Conservation (phyloP, 2,797 vertebrate genomes). For the Bovichtus variegatus region DNA sequence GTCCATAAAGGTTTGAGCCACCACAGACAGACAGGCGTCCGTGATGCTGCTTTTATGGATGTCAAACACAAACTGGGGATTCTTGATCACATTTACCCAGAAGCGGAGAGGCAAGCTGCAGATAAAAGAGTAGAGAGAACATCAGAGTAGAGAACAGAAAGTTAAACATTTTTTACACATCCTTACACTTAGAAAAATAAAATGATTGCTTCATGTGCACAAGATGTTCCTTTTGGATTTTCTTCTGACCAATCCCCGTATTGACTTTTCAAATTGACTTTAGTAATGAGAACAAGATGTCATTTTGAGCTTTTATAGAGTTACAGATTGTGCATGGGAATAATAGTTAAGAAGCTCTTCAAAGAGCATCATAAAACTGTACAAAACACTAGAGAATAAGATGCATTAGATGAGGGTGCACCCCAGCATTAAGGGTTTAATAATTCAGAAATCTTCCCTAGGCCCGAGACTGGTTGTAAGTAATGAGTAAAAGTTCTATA, state of each 20-base stretch:
- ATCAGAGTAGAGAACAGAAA: background rate
- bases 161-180: background rate
- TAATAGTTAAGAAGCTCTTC: background rate
- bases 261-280: slow-evolving; percentile 12
- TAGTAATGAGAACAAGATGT: background rate
- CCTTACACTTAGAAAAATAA: background rate
- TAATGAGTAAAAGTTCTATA: background rate
- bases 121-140: background rate
- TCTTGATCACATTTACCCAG: slow-evolving; percentile 99
- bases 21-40: slow-evolving; percentile 95
- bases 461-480: background rate
- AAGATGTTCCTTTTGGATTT: background rate
- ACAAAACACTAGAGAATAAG: background rate
- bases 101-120: slow-evolving; percentile 94
- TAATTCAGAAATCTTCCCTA: background rate
- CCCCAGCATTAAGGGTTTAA: background rate
- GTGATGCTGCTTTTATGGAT: slow-evolving; percentile 98
- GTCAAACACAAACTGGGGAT: slow-evolving; percentile 97
- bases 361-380: background rate
- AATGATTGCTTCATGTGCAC: background rate
- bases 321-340: background rate
- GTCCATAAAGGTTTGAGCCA: slow-evolving; percentile 98
- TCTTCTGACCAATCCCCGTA: background rate
- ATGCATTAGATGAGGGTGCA: background rate
- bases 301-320: background rate